Conservation (phyloP, 2,797 vertebrate genomes). For the Argya squamiceps region DNA sequence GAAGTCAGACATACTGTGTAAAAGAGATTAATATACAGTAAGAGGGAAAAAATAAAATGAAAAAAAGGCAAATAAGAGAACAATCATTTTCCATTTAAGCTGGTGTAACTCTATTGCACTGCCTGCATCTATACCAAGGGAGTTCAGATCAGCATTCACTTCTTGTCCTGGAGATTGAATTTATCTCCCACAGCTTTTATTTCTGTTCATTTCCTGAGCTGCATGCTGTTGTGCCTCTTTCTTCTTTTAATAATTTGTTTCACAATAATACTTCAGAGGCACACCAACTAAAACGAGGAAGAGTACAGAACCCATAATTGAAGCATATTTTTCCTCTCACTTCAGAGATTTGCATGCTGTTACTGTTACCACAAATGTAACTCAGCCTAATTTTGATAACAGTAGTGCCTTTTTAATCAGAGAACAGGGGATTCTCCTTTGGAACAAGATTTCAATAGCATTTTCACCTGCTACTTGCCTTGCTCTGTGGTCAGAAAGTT, state of each 20-base stretch:
- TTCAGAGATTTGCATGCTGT: neutral
- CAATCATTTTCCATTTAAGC: neutral
- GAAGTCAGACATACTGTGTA: neutral
- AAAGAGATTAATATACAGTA: neutral
- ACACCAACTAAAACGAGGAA: neutral
- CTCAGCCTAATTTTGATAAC: neutral
- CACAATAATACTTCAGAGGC: neutral
- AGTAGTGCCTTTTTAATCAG: neutral
- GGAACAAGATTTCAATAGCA: neutral
- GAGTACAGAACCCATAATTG: neutral
- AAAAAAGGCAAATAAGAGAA: neutral
- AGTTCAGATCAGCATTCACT: neutral
- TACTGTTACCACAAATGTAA: neutral
- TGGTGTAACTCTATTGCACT: neutral
- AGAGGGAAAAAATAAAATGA: neutral
- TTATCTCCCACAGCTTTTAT: slow-evolving; percentile 35
- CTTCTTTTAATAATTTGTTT: slow-evolving; percentile 28
- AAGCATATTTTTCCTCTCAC: neutral
- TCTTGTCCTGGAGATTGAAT: slow-evolving; percentile 3
- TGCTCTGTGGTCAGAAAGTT: neutral
- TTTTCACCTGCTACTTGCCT: neutral
- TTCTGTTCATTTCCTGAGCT: slow-evolving; percentile 3
- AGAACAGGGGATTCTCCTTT: neutral
- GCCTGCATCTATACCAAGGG: neutral
- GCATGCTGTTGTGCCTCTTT: neutral